Conservation (phyloP, 2,888 invertebrate species). For the Tetropium fuscum region DNA sequence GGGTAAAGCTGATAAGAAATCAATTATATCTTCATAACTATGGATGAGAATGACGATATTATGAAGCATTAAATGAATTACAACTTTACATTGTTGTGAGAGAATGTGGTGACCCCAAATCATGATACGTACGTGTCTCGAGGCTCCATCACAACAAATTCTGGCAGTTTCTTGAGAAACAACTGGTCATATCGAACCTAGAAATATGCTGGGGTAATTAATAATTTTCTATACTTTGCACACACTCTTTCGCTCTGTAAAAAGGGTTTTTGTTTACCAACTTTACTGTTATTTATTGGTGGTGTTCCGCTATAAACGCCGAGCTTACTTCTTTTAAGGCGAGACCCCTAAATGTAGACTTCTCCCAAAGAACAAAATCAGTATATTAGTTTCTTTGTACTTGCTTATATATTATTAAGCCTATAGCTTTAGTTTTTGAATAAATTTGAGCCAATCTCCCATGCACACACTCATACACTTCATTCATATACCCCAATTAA, state of each 20-base stretch:
- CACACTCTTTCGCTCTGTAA: constrained; percentile 65
- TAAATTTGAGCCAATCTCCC: constrained; percentile 28
- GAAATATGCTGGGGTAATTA: constrained; percentile 75
- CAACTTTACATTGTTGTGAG: constrained; percentile 28
- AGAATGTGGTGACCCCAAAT: constrained; percentile 60
- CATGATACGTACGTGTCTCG: constrained; percentile 67
- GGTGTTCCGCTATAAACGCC: constrained; percentile 31
- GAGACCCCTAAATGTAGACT: constrained; percentile 53
- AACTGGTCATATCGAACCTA: constrained; percentile 69
- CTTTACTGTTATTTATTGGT: constrained; percentile 35
- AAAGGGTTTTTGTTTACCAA: constrained; percentile 45
- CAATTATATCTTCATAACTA: too few species aligned
- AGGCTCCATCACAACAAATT: constrained; percentile 55
- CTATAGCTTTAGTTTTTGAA: constrained; percentile 36
- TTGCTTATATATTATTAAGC: constrained; percentile 40
- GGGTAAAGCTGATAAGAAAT: too few species aligned
- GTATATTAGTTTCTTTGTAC: constrained; percentile 55
- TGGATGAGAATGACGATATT: too few species aligned
- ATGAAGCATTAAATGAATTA: too few species aligned
- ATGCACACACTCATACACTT: constrained; percentile 36
- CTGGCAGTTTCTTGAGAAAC: constrained; percentile 62
- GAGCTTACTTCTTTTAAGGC: constrained; percentile 35
- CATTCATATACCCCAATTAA: constrained; percentile 56
- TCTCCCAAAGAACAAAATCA: constrained; percentile 59
- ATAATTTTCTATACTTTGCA: constrained; percentile 70